Percentiles rank a stretch among this genome's conserved stretches.
phyloP scores from a whole-genome alignment of 2,113 vertebrate genomes.

The Fulica atra region DNA sequence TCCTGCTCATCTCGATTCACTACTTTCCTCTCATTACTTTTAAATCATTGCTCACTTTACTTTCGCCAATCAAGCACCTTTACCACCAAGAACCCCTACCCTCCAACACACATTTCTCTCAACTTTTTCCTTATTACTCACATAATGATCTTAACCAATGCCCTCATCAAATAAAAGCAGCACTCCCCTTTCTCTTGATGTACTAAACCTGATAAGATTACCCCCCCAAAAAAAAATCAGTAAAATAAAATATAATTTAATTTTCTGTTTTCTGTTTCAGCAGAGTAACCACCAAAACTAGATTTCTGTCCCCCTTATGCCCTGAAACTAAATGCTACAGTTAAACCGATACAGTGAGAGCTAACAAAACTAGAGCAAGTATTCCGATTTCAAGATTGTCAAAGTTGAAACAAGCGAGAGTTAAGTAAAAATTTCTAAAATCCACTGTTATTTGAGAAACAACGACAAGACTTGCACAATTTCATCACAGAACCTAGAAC shows the following conservation, averaged over 20 bases:
- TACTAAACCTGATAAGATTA: not conserved
- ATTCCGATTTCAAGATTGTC: constrained; percentile 69
- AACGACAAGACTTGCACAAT: not conserved
- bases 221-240: not conserved
- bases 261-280: constrained; percentile 82
- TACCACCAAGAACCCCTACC: not conserved
- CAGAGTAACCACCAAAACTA: constrained; percentile 80
- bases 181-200: not conserved
- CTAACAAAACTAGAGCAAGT: constrained; percentile 66
- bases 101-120: not conserved
- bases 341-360: constrained; percentile 73
- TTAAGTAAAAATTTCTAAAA: constrained; percentile 72
- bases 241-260: constrained; percentile 58
- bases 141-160: not conserved
- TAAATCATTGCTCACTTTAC: not conserved
- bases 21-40: not conserved
- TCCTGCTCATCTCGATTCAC: not conserved
- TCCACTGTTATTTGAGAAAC: constrained; percentile 62
- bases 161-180: not conserved
- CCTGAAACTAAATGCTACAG: constrained; percentile 76
- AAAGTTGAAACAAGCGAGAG: constrained; percentile 76
- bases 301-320: constrained; percentile 67
- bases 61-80: not conserved
- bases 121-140: not conserved
- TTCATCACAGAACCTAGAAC: not conserved